Evolutionary conservation across 64 coral and sea anemone species (phyloP).

Genomic region (Pachyseris speciosa): DNA sequence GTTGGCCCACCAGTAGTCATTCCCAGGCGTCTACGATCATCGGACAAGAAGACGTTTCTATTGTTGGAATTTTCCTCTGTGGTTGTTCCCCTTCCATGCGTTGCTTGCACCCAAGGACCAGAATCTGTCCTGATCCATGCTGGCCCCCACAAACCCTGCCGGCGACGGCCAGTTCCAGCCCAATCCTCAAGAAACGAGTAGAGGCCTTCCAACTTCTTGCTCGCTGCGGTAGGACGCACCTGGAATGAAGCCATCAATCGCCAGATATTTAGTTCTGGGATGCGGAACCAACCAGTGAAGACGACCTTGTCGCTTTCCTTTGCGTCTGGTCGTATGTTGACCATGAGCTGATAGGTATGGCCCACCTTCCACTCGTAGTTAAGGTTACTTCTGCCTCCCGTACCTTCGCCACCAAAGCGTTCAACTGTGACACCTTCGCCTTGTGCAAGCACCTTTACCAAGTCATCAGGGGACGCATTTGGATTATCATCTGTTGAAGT

Average conservation of each 20-base stretch:
- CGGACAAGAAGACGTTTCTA: conserved; percentile 42
- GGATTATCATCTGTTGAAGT: conserved; percentile 43
- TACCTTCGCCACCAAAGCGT: conserved; percentile 53
- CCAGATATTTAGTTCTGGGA: conserved; percentile 62
- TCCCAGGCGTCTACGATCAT: background rate
- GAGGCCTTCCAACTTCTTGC: background rate
- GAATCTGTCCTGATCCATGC: conserved; percentile 41
- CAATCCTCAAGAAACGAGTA: conserved; percentile 58
- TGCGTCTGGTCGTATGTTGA: conserved; percentile 30
- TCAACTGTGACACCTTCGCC: conserved; percentile 29
- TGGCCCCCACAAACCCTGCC: conserved; percentile 41
- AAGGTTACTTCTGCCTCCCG: conserved; percentile 37
- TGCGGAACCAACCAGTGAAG: conserved; percentile 57
- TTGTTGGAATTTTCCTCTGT: conserved; percentile 29
- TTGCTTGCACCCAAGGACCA: conserved; percentile 54
- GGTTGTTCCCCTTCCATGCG: conserved; percentile 25
- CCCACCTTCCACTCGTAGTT: conserved; percentile 48
- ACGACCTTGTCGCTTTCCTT: conserved; percentile 49
- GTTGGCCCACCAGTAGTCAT: conserved; percentile 55
- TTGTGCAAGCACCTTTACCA: conserved; percentile 39
- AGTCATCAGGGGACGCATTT: conserved; percentile 23
- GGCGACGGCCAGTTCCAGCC: conserved; percentile 15
- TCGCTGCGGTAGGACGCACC: conserved; percentile 19
- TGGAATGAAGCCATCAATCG: conserved; percentile 47
- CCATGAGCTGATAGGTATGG: conserved; percentile 37